Percentiles rank a stretch among this genome's conserved stretches.
Evolutionary conservation across 2,113 vertebrate genomes (phyloP).

Genomic region (Onychostruthus taczanowskii): DNA sequence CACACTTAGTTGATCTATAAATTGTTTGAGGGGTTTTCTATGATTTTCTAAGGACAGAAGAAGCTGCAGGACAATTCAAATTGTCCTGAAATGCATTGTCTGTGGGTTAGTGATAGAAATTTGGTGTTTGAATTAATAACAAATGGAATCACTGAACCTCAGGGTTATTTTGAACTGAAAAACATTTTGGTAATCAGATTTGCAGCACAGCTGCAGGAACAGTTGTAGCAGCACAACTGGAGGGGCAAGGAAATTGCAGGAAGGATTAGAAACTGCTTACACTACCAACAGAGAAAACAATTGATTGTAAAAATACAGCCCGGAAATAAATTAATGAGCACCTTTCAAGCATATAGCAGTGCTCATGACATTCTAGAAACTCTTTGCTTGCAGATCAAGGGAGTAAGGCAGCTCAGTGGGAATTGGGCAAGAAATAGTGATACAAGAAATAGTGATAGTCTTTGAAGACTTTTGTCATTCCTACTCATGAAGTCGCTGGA

Average conservation of each 20-base stretch:
- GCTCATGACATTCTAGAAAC: not conserved
- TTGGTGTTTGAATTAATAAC: not conserved
- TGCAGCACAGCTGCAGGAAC: not conserved
- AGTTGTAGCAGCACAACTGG: conserved; percentile 15
- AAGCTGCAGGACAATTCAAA: not conserved
- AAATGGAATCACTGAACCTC: not conserved
- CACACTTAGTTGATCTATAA: conserved; percentile 10
- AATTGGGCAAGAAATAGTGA: not conserved
- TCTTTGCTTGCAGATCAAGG: not conserved
- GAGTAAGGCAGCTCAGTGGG: not conserved
- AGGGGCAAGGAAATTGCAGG: conserved; percentile 2
- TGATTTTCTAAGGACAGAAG: not conserved
- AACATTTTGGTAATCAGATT: conserved; percentile 18
- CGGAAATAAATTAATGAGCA: not conserved
- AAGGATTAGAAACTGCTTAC: conserved; percentile 21
- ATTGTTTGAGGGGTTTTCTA: not conserved
- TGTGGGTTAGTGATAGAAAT: not conserved
- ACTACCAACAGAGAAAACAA: not conserved
- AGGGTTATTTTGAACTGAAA: not conserved
- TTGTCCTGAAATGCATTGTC: not conserved
- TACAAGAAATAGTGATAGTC: not conserved
- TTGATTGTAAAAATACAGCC: not conserved
- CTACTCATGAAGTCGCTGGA: not conserved
- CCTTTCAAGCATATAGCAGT: not conserved
- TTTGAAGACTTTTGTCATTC: not conserved